phyloP scores from a whole-genome alignment of 2,113 vertebrate species.

The Saccopteryx leptura region DNA sequence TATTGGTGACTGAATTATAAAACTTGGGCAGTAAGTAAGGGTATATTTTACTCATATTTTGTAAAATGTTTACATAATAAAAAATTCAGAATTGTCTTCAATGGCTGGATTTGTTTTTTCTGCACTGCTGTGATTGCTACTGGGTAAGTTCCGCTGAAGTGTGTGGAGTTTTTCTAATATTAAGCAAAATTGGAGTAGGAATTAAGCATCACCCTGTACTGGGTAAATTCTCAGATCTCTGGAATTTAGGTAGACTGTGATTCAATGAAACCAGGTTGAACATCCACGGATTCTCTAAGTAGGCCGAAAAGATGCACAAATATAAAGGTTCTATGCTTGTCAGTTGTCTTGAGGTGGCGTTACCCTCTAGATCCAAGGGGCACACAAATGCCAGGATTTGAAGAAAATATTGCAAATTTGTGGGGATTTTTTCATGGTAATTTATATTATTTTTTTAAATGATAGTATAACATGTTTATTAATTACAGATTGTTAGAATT shows the following conservation, averaged over 20 bases:
- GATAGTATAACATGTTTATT: neutral
- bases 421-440: neutral
- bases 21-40: neutral
- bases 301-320: neutral
- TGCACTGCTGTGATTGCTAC: fast-evolving
- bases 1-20: constrained; percentile 7
- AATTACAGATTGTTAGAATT: neutral
- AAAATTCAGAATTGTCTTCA: neutral
- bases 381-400: neutral
- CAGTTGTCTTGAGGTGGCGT: fast-evolving
- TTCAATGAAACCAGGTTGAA: neutral
- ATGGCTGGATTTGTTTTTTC: neutral
- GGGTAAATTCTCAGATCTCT: neutral
- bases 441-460: neutral
- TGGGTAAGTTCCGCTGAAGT: neutral
- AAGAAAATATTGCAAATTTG: neutral
- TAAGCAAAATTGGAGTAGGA: neutral
- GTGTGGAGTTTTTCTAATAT: neutral
- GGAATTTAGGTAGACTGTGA: neutral
- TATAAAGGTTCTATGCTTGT: neutral
- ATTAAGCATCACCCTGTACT: neutral
- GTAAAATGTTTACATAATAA: neutral
- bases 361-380: neutral
- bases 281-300: neutral
- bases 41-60: neutral